phyloP scores from a whole-genome alignment of 2,888 invertebrate genomes.

The Timandra comae region DNA sequence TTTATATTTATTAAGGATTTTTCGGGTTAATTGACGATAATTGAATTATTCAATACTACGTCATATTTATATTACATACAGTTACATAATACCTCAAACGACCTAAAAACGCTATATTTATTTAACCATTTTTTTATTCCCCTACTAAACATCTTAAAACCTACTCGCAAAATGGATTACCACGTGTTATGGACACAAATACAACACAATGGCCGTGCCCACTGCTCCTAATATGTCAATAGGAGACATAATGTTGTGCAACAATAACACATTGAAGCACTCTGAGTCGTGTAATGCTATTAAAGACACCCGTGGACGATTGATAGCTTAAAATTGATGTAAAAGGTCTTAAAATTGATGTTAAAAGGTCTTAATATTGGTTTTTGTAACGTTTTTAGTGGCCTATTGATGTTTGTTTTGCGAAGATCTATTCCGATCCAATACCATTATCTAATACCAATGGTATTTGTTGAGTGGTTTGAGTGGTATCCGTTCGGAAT shows the following conservation, averaged over 20 bases:
- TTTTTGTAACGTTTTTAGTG: slow-evolving; percentile 8
- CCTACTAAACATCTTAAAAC: slow-evolving; percentile 5
- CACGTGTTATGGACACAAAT: slow-evolving; percentile 37
- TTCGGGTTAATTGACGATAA: too few relatives aligned
- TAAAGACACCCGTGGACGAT: slow-evolving; percentile 61
- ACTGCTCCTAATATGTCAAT: slow-evolving; percentile 67
- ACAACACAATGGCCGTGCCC: slow-evolving; percentile 37
- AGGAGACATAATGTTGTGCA: slow-evolving; percentile 51
- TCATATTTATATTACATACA: too few relatives aligned
- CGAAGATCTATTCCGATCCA: too few relatives aligned
- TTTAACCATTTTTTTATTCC: too few relatives aligned
- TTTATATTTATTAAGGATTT: too few relatives aligned
- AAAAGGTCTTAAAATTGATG: slow-evolving; percentile 22
- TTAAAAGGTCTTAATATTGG: slow-evolving; percentile 24
- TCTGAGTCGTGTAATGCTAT: slow-evolving; percentile 65
- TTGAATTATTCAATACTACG: too few relatives aligned
- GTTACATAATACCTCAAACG: too few relatives aligned
- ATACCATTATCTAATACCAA: too few relatives aligned
- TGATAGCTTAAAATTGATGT: slow-evolving; percentile 41
- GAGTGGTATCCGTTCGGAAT: too few relatives aligned
- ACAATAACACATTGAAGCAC: slow-evolving; percentile 51
- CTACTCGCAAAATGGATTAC: slow-evolving; percentile 12
- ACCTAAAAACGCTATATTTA: too few relatives aligned
- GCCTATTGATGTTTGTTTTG: slow-evolving; percentile 8
- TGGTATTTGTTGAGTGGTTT: too few relatives aligned